Conservation (phyloP, 2,888 invertebrate species). For the Cryptophagus acutangulus region DNA sequence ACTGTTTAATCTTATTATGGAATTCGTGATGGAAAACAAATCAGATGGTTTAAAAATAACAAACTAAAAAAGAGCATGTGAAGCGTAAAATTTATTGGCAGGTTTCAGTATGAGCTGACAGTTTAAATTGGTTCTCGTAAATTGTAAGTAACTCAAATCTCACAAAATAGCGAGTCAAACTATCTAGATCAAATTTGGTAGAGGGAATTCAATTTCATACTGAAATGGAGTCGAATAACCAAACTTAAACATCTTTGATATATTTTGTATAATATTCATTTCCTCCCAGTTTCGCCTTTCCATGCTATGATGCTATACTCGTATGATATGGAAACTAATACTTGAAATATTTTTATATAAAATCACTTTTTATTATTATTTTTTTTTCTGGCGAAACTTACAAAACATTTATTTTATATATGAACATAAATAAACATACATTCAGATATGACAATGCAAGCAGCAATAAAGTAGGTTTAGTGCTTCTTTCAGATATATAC, state of each 20-base stretch:
- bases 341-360: constrained; percentile 1
- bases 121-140: constrained; percentile 37
- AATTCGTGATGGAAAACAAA: too few species aligned
- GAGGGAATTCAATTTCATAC: constrained; percentile 30
- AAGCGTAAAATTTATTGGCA: constrained; percentile 16
- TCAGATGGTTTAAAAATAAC: too few species aligned
- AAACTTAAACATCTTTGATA: constrained; percentile 9
- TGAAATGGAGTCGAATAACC: constrained; percentile 27
- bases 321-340: neutral
- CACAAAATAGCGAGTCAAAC: constrained; percentile 32
- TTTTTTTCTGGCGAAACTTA: too few species aligned
- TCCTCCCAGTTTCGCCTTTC: too few species aligned
- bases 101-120: constrained; percentile 15
- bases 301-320: constrained; percentile 6
- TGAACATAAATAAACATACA: constrained; percentile 20
- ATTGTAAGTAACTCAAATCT: constrained; percentile 39
- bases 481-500: constrained; percentile 19
- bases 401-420: constrained; percentile 19
- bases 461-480: constrained; percentile 24
- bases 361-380: constrained; percentile 1
- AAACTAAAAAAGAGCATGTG: constrained; percentile 15
- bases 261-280: constrained; percentile 12
- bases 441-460: constrained; percentile 22
- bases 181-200: constrained; percentile 28
- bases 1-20: too few species aligned